Percentiles rank a stretch among this genome's conserved stretches.
Conservation (phyloP, 2,797 vertebrate genomes). For the Galaxias olidus region DNA sequence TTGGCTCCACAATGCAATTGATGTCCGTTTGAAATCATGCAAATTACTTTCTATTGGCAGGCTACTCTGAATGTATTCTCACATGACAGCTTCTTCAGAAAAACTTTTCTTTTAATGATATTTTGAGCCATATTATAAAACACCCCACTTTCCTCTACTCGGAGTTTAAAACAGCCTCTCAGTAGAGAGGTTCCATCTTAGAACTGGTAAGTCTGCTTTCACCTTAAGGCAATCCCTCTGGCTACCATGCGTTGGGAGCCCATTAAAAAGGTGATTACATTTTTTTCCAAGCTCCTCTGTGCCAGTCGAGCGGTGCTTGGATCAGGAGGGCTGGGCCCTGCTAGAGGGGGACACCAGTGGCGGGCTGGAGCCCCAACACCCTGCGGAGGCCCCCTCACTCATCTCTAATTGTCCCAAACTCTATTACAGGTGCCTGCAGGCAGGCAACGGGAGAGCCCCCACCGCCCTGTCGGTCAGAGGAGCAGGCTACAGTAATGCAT, state of each 20-base stretch:
- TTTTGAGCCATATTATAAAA: background rate
- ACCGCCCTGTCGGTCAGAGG: no score
- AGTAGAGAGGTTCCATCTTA: background rate
- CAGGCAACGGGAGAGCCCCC: background rate
- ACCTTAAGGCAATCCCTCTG: conserved; percentile 2
- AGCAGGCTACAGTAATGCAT: no score
- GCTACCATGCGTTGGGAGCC: background rate
- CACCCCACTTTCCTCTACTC: background rate
- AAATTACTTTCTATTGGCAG: no score
- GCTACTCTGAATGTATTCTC: no score
- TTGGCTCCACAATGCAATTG: background rate
- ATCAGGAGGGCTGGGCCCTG: background rate
- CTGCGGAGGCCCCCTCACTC: conserved; percentile 11
- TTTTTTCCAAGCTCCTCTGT: conserved; percentile 3
- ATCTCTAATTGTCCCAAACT: conserved; percentile 16
- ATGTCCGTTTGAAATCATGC: no score
- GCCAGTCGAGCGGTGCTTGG: background rate
- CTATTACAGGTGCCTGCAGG: conserved; percentile 12
- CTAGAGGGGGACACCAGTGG: background rate
- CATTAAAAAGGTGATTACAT: conserved; percentile 11
- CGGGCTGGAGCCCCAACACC: conserved; percentile 3
- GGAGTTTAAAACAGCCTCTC: background rate
- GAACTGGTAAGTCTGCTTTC: background rate
- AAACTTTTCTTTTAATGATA: no score
- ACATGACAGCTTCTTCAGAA: no score